Evolutionary conservation across 2,888 invertebrate genomes (phyloP), one percentile per base, ranked within the genome.

Genomic region (Ophion costatus): DNA sequence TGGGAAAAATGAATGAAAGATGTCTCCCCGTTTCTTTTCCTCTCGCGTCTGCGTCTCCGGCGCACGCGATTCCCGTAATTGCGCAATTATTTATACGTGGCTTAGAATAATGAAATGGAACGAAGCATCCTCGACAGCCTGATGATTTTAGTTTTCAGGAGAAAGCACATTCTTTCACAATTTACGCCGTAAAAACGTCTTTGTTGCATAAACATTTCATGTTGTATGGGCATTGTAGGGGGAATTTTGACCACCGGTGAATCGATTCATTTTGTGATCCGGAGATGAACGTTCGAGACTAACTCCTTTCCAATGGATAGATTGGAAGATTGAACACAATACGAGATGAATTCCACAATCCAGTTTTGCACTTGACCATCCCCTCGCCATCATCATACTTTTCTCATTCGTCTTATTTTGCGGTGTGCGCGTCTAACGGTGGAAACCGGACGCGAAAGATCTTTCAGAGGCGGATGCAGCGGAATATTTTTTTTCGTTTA

Each of bases 371-470:
- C 69, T 29, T 59, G 24, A 51, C 7, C 6, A 24, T 24, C 2
- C 24, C 24, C 69, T 22, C 22, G 17, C 45, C 22, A 29, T 17
- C 51, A 29, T 59, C 59, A 45, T 9, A 10, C 42, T 20, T 56
- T 24, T 75, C 56, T 61, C 56, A 20, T 74, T 66, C 33, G 29
- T 74, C 61, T 73, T 59, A 61, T 59, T 74, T 29, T 11, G 14
- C 45, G 57, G 63, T n/a, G 51, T 63, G 59, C 73, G 17, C 51
- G 38, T 71, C 38, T 84, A 87, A 87, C 87, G 85, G 85, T 85
- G 70, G 82, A 84, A 84, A 85, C 82, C 61, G 42, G 73, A 45
- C 3, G 14, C 69, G 70, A 80, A 69, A 56, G 24, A 80, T 81
- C 38, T 71, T 67, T 84, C 73, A 70, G 33, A 77, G 67, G 73